These are phyloP conservation scores for Knipowitschia caucasica DNA, from an alignment of 2,797 vertebrate genomes.

Conservation along the genomic window DNA sequence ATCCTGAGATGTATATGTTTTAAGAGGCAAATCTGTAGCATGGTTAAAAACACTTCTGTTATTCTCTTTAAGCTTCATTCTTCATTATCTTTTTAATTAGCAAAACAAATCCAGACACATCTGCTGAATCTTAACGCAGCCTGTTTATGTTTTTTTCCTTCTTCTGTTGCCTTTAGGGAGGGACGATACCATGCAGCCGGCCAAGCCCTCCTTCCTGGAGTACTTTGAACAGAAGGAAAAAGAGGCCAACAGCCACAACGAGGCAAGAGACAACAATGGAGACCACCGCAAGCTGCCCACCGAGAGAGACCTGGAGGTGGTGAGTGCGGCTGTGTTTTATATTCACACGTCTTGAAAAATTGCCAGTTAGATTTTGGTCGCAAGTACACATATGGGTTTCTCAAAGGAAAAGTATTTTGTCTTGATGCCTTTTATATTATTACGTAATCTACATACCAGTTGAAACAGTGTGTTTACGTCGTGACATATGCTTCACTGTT, in stretches of 20 bases:
- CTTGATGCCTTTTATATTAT: too few relatives aligned
- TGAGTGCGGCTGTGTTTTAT: conserved; percentile 75
- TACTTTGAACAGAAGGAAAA: conserved; percentile 97
- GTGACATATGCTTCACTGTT: too few relatives aligned
- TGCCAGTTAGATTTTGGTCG: too few relatives aligned
- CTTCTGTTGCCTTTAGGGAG: conserved; percentile 77
- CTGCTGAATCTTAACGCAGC: not conserved
- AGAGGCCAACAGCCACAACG: conserved; percentile 81
- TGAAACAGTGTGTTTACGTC: too few relatives aligned
- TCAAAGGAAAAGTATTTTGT: too few relatives aligned
- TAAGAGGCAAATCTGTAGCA: too few relatives aligned
- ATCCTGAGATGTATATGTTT: too few relatives aligned
- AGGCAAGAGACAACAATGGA: conserved; percentile 74
- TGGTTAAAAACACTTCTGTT: too few relatives aligned
- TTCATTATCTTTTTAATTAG: not conserved
- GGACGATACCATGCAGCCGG: conserved; percentile 84
- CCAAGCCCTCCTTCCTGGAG: conserved; percentile 91
- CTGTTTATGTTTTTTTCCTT: too few relatives aligned
- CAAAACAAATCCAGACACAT: not conserved
- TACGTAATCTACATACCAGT: too few relatives aligned
- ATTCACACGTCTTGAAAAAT: too few relatives aligned
- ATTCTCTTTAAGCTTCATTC: not conserved
- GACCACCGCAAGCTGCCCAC: conserved; percentile 82
- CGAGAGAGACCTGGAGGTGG: conserved; percentile 89
- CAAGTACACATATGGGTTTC: too few relatives aligned